Base-by-base conservation (phyloP, 2,888 invertebrate genomes). In the Operophtera brumata region DNA sequence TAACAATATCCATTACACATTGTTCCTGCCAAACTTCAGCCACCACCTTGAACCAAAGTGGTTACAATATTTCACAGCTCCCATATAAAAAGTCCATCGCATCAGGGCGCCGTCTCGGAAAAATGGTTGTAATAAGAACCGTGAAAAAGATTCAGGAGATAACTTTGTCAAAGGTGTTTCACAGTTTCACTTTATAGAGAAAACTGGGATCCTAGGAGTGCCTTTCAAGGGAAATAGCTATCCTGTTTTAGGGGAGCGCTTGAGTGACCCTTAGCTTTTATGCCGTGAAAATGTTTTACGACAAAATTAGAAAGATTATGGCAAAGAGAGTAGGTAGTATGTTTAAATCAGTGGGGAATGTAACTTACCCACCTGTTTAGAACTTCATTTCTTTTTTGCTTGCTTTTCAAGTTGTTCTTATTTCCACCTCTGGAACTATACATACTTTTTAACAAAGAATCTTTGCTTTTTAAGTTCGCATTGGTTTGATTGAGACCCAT, bases 91-190 rank as follows among this genome's bases (percentile, higher is more conserved):
- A 60, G 48, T 51, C 51, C 45, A 35, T 46, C 51, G 49, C 47
- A 43, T 30, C 35, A 41, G 37, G 46, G 42, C 47, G 43, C 32
- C 40, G n/a, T 32, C 49, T 37, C 51, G 56, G 58, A 57, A 61
- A 56, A 62, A 56, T 48, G 56, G 45, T 48, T 56, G 44, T 62
- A 61, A 70, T 61, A 63, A 43, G 59, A 50, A 50, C 64, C 65
- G 67, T 78, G 80, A 80, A 78, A 80, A 74, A 80, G 79, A 80
- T 80, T 69, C 57, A 55, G 46, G 39, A 71, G 78, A 81, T 82
- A 80, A 80, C 74, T 71, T 70, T 71, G 74, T 80, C 78, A 77
- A 80, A 78, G 78, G 78, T 77, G 72, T 66, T 64, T 61, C 64
- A 63, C 68, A 76, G 71, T 66, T 66, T 62, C 64, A 59, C 67